Base-by-base conservation (phyloP, 1,140 invertebrate species). In the Danaus melanippus region DNA sequence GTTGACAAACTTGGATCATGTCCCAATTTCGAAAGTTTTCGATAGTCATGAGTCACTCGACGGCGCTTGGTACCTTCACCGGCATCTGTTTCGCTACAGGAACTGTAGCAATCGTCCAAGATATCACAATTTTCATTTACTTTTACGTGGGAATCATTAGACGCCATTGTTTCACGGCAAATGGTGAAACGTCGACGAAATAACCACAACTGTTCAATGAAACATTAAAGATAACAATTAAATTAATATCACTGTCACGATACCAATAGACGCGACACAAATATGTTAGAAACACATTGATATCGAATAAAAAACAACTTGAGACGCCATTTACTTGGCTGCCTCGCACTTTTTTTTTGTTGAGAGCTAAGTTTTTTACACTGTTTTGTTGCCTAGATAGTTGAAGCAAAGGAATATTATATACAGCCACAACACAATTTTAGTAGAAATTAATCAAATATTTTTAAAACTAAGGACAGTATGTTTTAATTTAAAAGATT, bases 251-350 rank as follows among this genome's bases (percentile, higher is more conserved):
- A 68, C 60, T 53, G 69, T 62, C 61, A 66, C 52, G 66, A 65
- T 58, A 70, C 70, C 65, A 66, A 70, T 53, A 62, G 64, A 66
- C 70, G 72, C 70, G 55, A 67, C 63, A 63, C 60, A 61, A 55
- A 64, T 62, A 63, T 56, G 74, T 74, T 73, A 77, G 75, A 83
- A 84, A 83, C 69, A 81, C 75, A 78, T 70, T 77, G 69, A 71
- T 72, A 71, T 64, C 50, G 69, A 73, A 76, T 84, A 84, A 84
- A 86, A 86, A 86, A 86, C 84, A 86, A 86, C 75, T 84, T 78
- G 74, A 79, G 84, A 86, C 84, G 84, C 84, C 84, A 86, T 86
- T 86, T 86, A 75, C 64, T 77, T 76, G 54, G 74, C 76, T 78
- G 72, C 74, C 72, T 79, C 67, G 69, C 69, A 81, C 67, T 76